A percentile compares a stretch with the other conserved stretches of the same genome.
Evolutionary conservation across 2,797 vertebrate species (phyloP).

Genomic region (Periophthalmus magnuspinnatus): DNA sequence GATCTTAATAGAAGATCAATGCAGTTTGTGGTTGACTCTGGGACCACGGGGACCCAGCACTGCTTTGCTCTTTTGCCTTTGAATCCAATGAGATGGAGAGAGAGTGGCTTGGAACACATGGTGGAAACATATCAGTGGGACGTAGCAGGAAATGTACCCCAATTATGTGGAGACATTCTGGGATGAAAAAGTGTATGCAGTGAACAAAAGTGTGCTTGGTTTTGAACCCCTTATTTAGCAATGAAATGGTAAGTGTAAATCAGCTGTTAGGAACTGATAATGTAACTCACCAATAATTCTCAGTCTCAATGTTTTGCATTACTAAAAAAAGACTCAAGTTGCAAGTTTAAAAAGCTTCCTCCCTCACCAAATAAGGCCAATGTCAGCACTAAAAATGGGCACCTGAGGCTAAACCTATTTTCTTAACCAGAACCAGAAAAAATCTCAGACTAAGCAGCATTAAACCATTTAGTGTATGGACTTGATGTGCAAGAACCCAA

Average conservation of each 20-base stretch:
- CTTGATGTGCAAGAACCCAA: too few species aligned
- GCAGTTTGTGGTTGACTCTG: slow-evolving; percentile 41
- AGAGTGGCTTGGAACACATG: slow-evolving; percentile 57
- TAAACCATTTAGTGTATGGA: too few species aligned
- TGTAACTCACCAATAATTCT: background rate
- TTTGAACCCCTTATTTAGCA: slow-evolving; percentile 26
- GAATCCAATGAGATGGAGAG: slow-evolving; percentile 48
- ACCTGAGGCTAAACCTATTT: too few species aligned
- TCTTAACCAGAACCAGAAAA: too few species aligned
- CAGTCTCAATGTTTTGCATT: slow-evolving; percentile 7
- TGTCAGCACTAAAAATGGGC: too few species aligned
- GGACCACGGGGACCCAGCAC: slow-evolving; percentile 31
- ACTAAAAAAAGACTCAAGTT: background rate
- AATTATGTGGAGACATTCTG: slow-evolving; percentile 39
- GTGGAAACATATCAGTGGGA: slow-evolving; percentile 57
- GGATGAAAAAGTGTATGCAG: slow-evolving; percentile 42
- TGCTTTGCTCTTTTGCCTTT: slow-evolving; percentile 53
- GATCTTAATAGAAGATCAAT: slow-evolving; percentile 51
- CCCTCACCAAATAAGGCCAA: background rate
- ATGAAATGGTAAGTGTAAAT: slow-evolving; percentile 33
- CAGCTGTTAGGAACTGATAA: slow-evolving; percentile 18
- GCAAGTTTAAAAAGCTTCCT: background rate
- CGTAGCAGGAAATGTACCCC: slow-evolving; percentile 40
- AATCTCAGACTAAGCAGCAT: too few species aligned
- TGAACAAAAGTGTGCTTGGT: slow-evolving; percentile 41